Evolutionary conservation across 2,888 invertebrate genomes (phyloP).

Genomic region (Drosophila aldrichi): DNA sequence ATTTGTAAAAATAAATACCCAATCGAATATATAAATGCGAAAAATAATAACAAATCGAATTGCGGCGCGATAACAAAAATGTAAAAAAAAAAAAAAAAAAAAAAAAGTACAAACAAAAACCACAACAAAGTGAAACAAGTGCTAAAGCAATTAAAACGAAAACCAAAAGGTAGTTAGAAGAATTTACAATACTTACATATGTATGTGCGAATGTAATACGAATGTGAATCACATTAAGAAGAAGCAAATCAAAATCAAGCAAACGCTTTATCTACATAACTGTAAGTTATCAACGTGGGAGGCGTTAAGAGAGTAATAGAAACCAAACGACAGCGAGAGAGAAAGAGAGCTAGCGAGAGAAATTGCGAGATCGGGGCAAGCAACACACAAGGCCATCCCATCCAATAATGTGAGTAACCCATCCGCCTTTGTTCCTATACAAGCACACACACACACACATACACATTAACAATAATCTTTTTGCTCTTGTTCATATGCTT

Average conservation of each 20-base stretch:
- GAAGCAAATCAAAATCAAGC: constrained; percentile 27
- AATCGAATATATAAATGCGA: constrained; percentile 47
- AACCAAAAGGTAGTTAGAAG: constrained; percentile 48
- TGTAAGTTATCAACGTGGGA: constrained; percentile 64
- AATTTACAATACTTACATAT: constrained; percentile 45
- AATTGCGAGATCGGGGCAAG: constrained; percentile 53
- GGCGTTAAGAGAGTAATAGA: constrained; percentile 34
- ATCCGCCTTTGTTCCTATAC: constrained; percentile 45
- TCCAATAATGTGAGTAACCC: constrained; percentile 57
- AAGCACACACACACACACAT: neutral
- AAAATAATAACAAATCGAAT: constrained; percentile 39
- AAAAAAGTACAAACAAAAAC: constrained; percentile 35
- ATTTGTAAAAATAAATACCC: constrained; percentile 23
- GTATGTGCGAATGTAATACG: constrained; percentile 60
- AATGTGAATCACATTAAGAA: constrained; percentile 45
- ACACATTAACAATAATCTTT: constrained; percentile 1
- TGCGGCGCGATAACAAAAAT: constrained; percentile 51
- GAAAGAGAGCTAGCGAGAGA: constrained; percentile 15
- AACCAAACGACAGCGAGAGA: constrained; percentile 14
- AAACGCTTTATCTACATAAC: constrained; percentile 54
- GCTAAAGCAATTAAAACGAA: constrained; percentile 55
- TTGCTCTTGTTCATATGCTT: constrained; percentile 17
- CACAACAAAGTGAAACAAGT: constrained; percentile 62
- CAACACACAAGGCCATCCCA: constrained; percentile 54
- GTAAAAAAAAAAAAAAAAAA: constrained; percentile 15